Conservation (phyloP, 2,797 vertebrate genomes). For the Onychomys torridus region DNA sequence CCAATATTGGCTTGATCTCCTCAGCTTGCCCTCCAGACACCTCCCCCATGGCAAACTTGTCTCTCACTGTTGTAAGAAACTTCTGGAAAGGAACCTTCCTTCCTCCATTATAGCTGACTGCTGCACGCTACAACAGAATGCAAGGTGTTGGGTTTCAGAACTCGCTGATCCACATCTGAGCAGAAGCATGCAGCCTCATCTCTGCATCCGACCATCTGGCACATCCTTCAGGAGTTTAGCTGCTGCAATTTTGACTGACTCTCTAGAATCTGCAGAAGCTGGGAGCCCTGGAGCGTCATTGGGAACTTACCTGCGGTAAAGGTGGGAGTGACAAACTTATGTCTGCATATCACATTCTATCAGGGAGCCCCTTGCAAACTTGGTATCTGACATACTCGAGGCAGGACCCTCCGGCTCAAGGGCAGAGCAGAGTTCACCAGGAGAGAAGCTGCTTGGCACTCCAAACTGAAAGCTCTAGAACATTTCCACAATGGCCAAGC, state of each 20-base stretch:
- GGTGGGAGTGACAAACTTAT: too few species aligned
- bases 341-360: rapidly evolving
- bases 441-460: not conserved
- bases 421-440: rapidly evolving
- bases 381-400: rapidly evolving
- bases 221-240: not conserved
- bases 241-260: not conserved
- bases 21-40: rapidly evolving
- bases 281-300: rapidly evolving
- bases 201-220: constrained; percentile 72
- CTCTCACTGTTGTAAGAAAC: not conserved
- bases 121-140: not conserved
- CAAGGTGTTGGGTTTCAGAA: not conserved
- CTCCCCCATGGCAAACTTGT: rapidly evolving
- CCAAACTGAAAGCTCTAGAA: not conserved
- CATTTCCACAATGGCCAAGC: too few species aligned
- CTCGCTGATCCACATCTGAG: constrained; percentile 6
- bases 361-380: not conserved
- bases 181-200: constrained; percentile 55
- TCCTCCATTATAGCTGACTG: not conserved
- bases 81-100: not conserved
- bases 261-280: not conserved
- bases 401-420: not conserved
- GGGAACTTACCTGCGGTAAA: not conserved
- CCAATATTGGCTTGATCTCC: rapidly evolving